Percentiles rank a stretch among this genome's conserved stretches.
These are phyloP conservation scores for Lanius collurio DNA, from an alignment of 2,113 vertebrate genomes.

Conservation along the genomic window DNA sequence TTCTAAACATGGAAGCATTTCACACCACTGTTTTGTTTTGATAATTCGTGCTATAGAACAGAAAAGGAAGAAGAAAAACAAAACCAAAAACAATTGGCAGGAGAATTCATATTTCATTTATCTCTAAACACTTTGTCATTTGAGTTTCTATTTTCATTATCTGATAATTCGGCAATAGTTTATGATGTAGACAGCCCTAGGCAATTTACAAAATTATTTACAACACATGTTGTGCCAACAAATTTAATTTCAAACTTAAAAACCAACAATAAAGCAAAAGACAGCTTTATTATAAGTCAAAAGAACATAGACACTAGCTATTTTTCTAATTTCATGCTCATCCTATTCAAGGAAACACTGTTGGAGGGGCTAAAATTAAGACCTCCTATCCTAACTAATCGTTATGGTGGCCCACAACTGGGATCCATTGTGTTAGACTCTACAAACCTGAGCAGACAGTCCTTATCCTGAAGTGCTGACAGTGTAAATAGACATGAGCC, in stretches of 20 bases:
- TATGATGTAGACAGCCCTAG: not conserved
- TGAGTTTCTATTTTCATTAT: conserved; percentile 32
- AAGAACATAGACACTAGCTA: not conserved
- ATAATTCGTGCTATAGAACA: conserved; percentile 87
- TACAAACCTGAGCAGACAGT: not conserved
- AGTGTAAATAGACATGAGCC: not conserved
- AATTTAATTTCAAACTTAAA: not conserved
- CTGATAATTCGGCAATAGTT: not conserved
- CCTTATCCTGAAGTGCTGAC: not conserved
- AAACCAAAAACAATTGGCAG: conserved; percentile 27
- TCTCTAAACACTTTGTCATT: conserved; percentile 14
- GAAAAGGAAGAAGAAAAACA: not conserved
- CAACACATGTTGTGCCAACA: not conserved
- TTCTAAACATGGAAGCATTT: conserved; percentile 98
- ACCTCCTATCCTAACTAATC: not conserved
- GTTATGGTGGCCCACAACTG: not conserved
- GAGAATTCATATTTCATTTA: conserved; percentile 46
- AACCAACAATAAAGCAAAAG: not conserved
- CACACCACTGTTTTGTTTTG: conserved; percentile 97
- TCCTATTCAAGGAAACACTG: not conserved
- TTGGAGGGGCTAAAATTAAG: not conserved
- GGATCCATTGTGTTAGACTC: not conserved
- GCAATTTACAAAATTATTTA: conserved; percentile 30
- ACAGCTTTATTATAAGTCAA: not conserved
- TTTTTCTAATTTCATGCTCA: not conserved